Evolutionary conservation across 2,113 vertebrate genomes (phyloP).

Genomic region (Cyprinodon tularosa): DNA sequence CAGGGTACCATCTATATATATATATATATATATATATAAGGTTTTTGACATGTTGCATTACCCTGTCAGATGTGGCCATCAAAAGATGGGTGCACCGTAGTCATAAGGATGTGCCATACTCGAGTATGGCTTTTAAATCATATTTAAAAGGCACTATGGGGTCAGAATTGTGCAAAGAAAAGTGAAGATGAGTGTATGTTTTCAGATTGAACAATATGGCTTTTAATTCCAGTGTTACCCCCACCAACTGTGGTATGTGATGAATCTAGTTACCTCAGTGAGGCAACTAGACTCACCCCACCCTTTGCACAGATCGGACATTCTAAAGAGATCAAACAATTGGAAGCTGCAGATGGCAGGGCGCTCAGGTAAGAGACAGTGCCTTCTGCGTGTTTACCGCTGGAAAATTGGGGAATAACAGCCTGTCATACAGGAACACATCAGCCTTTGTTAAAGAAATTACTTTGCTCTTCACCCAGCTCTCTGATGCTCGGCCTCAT

Average conservation of each 20-base stretch:
- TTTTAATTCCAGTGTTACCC: too few species aligned
- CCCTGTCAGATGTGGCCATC: background rate
- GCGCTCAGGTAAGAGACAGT: conserved; percentile 65
- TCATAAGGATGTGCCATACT: background rate
- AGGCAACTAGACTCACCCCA: background rate
- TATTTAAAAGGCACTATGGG: background rate
- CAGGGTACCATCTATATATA: background rate
- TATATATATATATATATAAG: background rate
- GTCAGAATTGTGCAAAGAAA: background rate
- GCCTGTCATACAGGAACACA: conserved; percentile 68
- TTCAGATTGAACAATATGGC: too few species aligned
- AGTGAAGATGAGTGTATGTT: background rate
- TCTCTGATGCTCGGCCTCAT: conserved; percentile 57
- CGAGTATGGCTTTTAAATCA: background rate
- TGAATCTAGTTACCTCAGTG: too few species aligned
- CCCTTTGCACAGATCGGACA: background rate
- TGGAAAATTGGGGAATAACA: conserved; percentile 70
- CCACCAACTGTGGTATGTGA: too few species aligned
- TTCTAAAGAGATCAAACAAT: conserved; percentile 22
- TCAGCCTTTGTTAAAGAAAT: conserved; percentile 76
- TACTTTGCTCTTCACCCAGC: conserved; percentile 56
- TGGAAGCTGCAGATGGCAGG: conserved; percentile 59
- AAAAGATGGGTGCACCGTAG: too few species aligned
- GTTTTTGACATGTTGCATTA: background rate
- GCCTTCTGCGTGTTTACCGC: conserved; percentile 59